These are phyloP conservation scores for Cataglyphis livida DNA, from an alignment of 2,888 invertebrate genomes.

Conservation along the genomic window DNA sequence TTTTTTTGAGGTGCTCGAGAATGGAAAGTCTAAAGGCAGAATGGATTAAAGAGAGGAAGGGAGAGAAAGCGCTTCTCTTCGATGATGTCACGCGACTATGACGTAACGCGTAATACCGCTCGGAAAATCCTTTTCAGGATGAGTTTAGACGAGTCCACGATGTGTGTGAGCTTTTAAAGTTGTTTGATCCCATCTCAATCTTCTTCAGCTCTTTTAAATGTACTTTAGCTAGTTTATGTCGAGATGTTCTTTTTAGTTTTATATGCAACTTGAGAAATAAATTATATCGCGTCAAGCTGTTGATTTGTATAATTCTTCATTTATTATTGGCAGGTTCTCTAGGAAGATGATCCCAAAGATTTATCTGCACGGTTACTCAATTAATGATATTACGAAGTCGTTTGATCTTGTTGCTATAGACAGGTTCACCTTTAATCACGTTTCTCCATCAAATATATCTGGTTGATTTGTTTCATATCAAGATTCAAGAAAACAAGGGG, in stretches of 20 bases:
- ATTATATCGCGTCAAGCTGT: background rate
- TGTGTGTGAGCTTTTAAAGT: slow-evolving; percentile 1
- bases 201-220: background rate
- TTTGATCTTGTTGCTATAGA: slow-evolving; percentile 39
- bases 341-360: background rate
- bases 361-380: background rate
- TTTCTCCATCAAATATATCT: slow-evolving; percentile 6
- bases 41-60: slow-evolving; percentile 23
- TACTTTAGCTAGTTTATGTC: background rate
- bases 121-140: slow-evolving; percentile 33
- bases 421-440: slow-evolving; percentile 62
- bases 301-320: slow-evolving; percentile 3
- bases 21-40: background rate
- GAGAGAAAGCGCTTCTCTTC: slow-evolving; percentile 23
- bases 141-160: slow-evolving; percentile 43
- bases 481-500: background rate
- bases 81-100: slow-evolving; percentile 25
- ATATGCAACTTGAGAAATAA: background rate
- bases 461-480: background rate
- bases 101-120: slow-evolving; percentile 29
- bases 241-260: background rate
- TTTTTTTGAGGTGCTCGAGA: background rate
- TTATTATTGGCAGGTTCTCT: background rate
- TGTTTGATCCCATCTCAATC: background rate
- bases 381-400: background rate